These are phyloP conservation scores for Macrotis lagotis DNA, from an alignment of 2,113 vertebrate genomes.

Conservation along the genomic window DNA sequence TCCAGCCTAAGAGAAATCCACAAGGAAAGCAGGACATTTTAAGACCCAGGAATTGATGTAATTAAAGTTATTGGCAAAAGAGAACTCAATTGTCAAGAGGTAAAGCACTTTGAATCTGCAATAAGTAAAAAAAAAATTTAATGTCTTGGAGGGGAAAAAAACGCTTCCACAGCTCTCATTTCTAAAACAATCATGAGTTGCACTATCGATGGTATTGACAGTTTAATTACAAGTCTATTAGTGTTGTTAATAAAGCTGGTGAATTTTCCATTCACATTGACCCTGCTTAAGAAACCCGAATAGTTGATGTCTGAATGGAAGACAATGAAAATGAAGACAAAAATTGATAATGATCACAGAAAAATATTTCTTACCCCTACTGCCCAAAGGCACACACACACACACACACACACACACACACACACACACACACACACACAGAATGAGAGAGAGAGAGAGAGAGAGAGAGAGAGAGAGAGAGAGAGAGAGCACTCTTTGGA, in stretches of 20 bases:
- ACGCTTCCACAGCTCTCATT: neutral
- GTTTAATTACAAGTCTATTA: constrained; percentile 17
- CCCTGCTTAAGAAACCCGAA: neutral
- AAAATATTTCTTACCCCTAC: neutral
- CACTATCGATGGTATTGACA: constrained; percentile 24
- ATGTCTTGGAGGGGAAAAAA: constrained; percentile 30
- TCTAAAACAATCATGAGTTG: constrained; percentile 22
- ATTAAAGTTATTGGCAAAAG: constrained; percentile 41
- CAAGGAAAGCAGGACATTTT: neutral
- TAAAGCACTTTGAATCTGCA: constrained; percentile 9
- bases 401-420: too few relatives aligned
- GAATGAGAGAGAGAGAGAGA: too few relatives aligned
- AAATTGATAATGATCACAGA: neutral
- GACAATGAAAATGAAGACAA: neutral
- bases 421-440: too few relatives aligned
- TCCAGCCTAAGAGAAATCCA: neutral
- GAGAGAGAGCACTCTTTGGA: neutral
- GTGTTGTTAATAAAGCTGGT: constrained; percentile 49
- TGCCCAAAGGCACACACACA: neutral
- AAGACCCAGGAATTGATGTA: constrained; percentile 30
- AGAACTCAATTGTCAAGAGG: constrained; percentile 7
- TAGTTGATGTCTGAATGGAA: neutral
- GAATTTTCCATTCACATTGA: neutral
- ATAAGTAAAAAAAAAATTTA: constrained; percentile 21
- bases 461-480: too few relatives aligned